These are phyloP conservation scores for Hololepta plana DNA, from an alignment of 2,888 invertebrate species.

Conservation along the genomic window DNA sequence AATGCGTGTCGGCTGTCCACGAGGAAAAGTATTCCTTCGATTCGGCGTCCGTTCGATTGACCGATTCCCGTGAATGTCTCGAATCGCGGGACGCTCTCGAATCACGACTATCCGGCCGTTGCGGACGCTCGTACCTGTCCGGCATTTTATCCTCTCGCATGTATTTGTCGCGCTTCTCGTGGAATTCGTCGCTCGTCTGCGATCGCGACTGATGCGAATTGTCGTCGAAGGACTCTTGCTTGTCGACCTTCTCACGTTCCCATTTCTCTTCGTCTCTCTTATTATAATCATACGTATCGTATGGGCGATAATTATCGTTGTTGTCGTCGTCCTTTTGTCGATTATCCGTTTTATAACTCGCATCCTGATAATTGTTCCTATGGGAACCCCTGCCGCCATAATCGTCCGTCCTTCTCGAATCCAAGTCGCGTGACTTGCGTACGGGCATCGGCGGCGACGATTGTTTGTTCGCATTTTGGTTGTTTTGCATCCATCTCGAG, in stretches of 20 bases:
- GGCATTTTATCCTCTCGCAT: slow-evolving; percentile 15
- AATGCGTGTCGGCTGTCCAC: slow-evolving; percentile 30
- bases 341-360: no score
- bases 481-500: slow-evolving; percentile 14
- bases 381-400: slow-evolving; percentile 8
- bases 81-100: slow-evolving; percentile 35
- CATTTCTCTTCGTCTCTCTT: slow-evolving; percentile 19
- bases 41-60: slow-evolving; percentile 28
- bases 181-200: slow-evolving; percentile 8
- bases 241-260: slow-evolving; percentile 12
- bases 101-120: slow-evolving; percentile 39
- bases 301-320: no score
- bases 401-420: slow-evolving; percentile 10
- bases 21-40: slow-evolving; percentile 21
- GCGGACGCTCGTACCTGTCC: slow-evolving; percentile 29
- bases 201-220: slow-evolving; percentile 12
- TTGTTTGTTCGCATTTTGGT: slow-evolving; percentile 10
- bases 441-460: slow-evolving; percentile 4
- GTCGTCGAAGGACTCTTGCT: slow-evolving; percentile 13
- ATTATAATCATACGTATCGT: no score
- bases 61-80: slow-evolving; percentile 27
- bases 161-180: slow-evolving; percentile 13
- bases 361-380: no score
- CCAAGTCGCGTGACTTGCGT: slow-evolving; percentile 9
- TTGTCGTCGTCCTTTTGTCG: slow-evolving; percentile 18